Percentiles rank a stretch among this genome's conserved stretches.
Conservation (phyloP, 2,113 vertebrate species). For the Menidia beryllina region DNA sequence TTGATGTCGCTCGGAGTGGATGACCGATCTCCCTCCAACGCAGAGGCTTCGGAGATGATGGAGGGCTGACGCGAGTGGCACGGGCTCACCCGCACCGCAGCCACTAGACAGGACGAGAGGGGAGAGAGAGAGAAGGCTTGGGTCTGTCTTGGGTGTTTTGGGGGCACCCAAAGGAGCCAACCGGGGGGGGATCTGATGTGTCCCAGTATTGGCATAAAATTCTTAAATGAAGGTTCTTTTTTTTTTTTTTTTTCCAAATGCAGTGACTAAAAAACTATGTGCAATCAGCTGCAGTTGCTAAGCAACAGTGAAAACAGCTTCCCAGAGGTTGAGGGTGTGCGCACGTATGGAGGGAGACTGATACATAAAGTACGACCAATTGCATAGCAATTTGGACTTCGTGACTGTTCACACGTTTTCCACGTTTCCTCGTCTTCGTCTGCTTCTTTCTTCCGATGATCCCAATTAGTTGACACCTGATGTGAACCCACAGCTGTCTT, state of each 20-base stretch:
- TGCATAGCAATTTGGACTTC: slow-evolving; percentile 36
- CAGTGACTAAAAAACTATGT: slow-evolving; percentile 47
- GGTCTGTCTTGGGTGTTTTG: slow-evolving; percentile 40
- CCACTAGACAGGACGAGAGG: slow-evolving; percentile 74
- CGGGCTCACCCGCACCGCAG: slow-evolving; percentile 94
- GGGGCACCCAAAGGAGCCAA: slow-evolving; percentile 12
- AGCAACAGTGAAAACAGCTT: slow-evolving; percentile 71
- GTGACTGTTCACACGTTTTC: slow-evolving; percentile 34
- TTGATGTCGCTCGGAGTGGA: slow-evolving; percentile 98
- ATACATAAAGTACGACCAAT: slow-evolving; percentile 34
- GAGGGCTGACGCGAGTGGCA: slow-evolving; percentile 97
- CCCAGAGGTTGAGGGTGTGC: slow-evolving; percentile 47
- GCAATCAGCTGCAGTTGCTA: slow-evolving; percentile 71
- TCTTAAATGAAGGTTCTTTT: slow-evolving; percentile 25
- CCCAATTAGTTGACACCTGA: slow-evolving; percentile 24
- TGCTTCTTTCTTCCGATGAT: slow-evolving; percentile 23
- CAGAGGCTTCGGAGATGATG: slow-evolving; percentile 93
- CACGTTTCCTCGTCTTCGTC: slow-evolving; percentile 5
- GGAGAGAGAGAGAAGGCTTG: slow-evolving; percentile 43
- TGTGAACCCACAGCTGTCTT: slow-evolving; percentile 9
- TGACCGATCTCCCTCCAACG: slow-evolving; percentile 92
- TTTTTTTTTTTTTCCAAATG: no score
- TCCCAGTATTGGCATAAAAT: slow-evolving; percentile 13
- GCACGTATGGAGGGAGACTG: slow-evolving; percentile 24
- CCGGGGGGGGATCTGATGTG: slow-evolving; percentile 13